These are phyloP conservation scores for Serrognathus titanus DNA, from an alignment of 2,888 invertebrate genomes.

Conservation along the genomic window DNA sequence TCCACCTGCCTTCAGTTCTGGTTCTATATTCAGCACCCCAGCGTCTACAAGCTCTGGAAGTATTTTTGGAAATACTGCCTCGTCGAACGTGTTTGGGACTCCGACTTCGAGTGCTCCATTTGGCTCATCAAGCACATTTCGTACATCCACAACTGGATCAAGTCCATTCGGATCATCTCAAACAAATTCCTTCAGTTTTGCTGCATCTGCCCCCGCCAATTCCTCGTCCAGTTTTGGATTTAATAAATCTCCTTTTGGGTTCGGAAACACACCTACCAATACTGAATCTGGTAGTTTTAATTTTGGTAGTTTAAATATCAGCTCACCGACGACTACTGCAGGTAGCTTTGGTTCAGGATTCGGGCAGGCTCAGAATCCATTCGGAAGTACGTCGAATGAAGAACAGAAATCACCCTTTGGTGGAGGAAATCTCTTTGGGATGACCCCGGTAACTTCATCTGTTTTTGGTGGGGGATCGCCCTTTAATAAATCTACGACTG, in stretches of 20 bases:
- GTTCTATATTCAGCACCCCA: slow-evolving; percentile 39
- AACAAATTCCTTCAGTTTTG: slow-evolving; percentile 23
- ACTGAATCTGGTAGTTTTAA: slow-evolving; percentile 14
- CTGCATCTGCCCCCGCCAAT: slow-evolving; percentile 11
- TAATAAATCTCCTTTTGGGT: slow-evolving; percentile 8
- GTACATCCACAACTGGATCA: not conserved
- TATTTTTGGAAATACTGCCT: slow-evolving; percentile 30
- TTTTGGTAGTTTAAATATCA: slow-evolving; percentile 19
- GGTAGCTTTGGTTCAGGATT: slow-evolving; percentile 39
- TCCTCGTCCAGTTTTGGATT: slow-evolving; percentile 13
- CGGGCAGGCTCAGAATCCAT: slow-evolving; percentile 41
- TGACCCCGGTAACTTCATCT: slow-evolving; percentile 7
- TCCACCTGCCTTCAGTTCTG: slow-evolving; percentile 36
- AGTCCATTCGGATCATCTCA: slow-evolving; percentile 16
- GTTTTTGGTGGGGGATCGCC: slow-evolving; percentile 9
- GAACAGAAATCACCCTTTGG: slow-evolving; percentile 21
- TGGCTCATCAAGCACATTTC: slow-evolving; percentile 1
- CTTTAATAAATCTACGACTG: slow-evolving; percentile 15
- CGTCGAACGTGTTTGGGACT: slow-evolving; percentile 11
- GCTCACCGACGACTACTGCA: slow-evolving; percentile 19
- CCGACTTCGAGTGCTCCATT: slow-evolving; percentile 15
- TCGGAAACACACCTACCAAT: slow-evolving; percentile 7
- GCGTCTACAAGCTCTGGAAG: slow-evolving; percentile 45
- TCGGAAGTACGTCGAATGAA: slow-evolving; percentile 15
- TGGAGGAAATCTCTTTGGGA: slow-evolving; percentile 20